Conservation (phyloP, 2,888 invertebrate species). For the Slavum lentiscoides region DNA sequence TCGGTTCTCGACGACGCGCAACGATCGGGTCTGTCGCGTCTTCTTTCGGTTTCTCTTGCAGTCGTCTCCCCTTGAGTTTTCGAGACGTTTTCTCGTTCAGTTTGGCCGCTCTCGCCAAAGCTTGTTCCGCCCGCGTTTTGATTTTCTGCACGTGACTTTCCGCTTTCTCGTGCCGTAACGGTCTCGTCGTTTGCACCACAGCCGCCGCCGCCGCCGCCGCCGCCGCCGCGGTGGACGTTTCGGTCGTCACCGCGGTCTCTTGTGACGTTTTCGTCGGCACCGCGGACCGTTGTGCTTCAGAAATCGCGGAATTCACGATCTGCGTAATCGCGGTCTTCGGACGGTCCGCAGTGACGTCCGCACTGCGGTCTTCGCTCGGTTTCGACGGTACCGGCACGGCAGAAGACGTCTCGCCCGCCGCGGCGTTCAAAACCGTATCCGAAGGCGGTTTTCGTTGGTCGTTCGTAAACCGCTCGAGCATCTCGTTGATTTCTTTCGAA, state of each 20-base stretch:
- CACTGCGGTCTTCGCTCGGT: background rate
- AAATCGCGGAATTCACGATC: background rate
- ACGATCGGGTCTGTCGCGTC: background rate
- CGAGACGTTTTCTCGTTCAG: constrained; percentile 3
- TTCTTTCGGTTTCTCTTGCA: background rate
- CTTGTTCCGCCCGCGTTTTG: constrained; percentile 35
- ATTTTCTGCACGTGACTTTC: constrained; percentile 44
- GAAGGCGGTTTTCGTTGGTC: background rate
- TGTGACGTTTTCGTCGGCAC: background rate
- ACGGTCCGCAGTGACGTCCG: background rate
- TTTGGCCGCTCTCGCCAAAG: constrained; percentile 29
- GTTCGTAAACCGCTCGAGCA: constrained; percentile 19
- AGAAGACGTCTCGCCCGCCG: background rate
- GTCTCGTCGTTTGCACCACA: background rate
- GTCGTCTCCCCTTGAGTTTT: constrained; percentile 6
- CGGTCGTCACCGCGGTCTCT: background rate
- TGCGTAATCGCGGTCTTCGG: background rate
- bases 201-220: background rate
- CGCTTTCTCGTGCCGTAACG: background rate
- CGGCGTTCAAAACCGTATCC: background rate
- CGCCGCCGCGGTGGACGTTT: background rate
- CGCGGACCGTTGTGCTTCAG: background rate
- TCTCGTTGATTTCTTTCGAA: constrained; percentile 16
- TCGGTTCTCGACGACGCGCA: background rate
- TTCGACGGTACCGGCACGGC: background rate